phyloP scores from a whole-genome alignment of 2,888 invertebrate species.

The Zeuzera pyrina region DNA sequence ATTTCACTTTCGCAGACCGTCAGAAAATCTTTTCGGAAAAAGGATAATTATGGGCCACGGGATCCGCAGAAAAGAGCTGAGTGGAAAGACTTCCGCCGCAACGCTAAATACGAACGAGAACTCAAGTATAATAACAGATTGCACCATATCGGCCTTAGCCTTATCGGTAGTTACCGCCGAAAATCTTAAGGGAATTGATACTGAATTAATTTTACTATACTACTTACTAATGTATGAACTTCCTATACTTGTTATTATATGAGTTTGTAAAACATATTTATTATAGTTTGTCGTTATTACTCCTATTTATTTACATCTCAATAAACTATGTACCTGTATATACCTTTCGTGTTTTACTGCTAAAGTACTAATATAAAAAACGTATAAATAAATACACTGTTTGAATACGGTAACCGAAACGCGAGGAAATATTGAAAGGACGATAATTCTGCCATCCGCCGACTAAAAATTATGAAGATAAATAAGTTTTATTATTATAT shows the following conservation, averaged over 20 bases:
- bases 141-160: conserved; percentile 43
- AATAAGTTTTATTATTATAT: too few species aligned
- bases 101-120: conserved; percentile 48
- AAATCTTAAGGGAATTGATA: background rate
- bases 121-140: conserved; percentile 44
- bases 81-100: conserved; percentile 73
- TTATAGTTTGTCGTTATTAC: too few species aligned
- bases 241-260: background rate
- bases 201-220: background rate
- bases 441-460: too few species aligned
- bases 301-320: too few species aligned
- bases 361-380: too few species aligned
- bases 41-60: conserved; percentile 63
- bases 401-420: too few species aligned
- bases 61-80: conserved; percentile 62
- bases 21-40: conserved; percentile 53
- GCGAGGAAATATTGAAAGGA: too few species aligned
- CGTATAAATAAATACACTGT: too few species aligned
- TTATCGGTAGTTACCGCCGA: conserved; percentile 45
- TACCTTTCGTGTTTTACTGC: too few species aligned
- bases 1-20: conserved; percentile 43
- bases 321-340: too few species aligned
- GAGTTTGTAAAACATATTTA: too few species aligned
- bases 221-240: background rate
- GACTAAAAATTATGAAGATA: too few species aligned